Conservation (phyloP, 1,140 invertebrate genomes). For the Bombus pyrosoma region DNA sequence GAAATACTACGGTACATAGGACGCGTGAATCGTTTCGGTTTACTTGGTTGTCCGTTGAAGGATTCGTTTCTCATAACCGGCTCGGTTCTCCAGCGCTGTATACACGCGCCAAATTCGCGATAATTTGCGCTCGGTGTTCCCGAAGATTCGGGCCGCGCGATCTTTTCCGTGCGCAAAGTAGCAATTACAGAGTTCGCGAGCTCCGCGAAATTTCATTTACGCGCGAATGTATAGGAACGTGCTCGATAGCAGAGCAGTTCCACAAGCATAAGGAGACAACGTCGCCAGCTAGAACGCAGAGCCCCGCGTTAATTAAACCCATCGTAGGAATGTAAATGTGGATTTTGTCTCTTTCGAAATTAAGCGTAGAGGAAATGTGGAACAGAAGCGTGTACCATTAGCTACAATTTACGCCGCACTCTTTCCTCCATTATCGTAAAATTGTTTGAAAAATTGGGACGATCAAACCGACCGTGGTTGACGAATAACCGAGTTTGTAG, state of each 20-base stretch:
- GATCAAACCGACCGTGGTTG: neutral
- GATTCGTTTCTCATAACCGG: neutral
- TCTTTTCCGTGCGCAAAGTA: neutral
- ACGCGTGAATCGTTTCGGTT: neutral
- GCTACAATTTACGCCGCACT: neutral
- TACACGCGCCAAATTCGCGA: no score
- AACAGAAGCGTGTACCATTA: neutral
- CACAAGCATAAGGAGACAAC: neutral
- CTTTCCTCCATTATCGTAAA: neutral
- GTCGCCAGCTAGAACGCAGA: no score
- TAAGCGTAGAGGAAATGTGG: neutral
- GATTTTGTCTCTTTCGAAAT: neutral
- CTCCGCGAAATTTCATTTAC: constrained; percentile 15
- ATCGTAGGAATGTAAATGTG: neutral
- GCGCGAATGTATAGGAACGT: neutral
- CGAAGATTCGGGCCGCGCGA: neutral
- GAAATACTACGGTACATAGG: no score
- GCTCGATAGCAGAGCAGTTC: neutral
- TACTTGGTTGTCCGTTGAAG: neutral
- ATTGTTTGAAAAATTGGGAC: neutral
- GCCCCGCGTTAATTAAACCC: constrained; percentile 1
- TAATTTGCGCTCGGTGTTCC: neutral
- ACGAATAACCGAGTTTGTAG: neutral
- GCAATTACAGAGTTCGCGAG: neutral
- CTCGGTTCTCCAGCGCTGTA: neutral